A percentile compares a stretch with the other conserved stretches of the same genome.
Conservation (phyloP, 2,888 invertebrate species). For the Drosophila ezoana region DNA sequence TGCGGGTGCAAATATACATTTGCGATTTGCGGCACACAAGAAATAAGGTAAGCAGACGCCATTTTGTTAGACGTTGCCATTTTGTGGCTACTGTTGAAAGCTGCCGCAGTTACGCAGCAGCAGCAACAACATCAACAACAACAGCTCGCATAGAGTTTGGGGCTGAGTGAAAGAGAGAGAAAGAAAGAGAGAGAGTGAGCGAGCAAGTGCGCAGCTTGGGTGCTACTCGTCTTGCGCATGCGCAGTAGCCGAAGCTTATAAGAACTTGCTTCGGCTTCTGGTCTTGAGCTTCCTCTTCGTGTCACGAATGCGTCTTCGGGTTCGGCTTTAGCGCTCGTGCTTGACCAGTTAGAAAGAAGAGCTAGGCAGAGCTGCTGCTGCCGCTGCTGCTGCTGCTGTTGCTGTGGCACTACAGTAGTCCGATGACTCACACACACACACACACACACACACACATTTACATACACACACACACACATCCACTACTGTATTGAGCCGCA, state of each 20-base stretch:
- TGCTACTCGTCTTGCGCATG: constrained; percentile 79
- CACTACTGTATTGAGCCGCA: constrained; percentile 64
- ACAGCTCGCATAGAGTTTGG: constrained; percentile 18
- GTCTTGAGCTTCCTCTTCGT: constrained; percentile 84
- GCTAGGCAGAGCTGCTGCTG: constrained; percentile 55
- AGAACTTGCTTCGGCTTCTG: constrained; percentile 83
- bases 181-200: constrained; percentile 21
- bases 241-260: constrained; percentile 73
- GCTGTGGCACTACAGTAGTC: constrained; percentile 59
- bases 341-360: constrained; percentile 71
- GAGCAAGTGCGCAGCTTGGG: constrained; percentile 30
- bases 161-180: constrained; percentile 1
- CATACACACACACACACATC: constrained; percentile 20
- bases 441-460: constrained; percentile 22
- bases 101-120: constrained; percentile 59
- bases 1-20: constrained; percentile 12
- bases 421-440: constrained; percentile 65
- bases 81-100: constrained; percentile 71
- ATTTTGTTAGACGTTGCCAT: constrained; percentile 73
- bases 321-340: constrained; percentile 50
- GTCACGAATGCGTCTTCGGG: constrained; percentile 55
- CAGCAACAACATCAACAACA: constrained; percentile 11
- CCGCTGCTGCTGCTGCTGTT: constrained; percentile 31
- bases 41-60: constrained; percentile 66
- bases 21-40: constrained; percentile 16